Base-by-base conservation (phyloP, 2,113 vertebrate species). In the Mesoclemmys tuberculata region DNA sequence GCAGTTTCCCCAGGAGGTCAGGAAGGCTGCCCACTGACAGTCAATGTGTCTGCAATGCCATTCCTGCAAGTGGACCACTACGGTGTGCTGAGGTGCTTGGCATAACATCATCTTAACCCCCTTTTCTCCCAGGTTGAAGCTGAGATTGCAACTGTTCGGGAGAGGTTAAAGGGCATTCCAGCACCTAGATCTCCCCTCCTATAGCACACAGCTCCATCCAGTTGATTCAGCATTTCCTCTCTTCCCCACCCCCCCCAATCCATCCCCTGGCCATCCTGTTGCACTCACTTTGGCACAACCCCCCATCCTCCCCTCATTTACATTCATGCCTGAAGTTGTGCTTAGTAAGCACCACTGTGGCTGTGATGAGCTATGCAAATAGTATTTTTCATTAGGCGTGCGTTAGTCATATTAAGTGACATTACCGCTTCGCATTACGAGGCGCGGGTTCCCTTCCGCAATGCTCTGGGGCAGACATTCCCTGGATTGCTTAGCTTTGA, bases 311-410 rank as follows among this genome's bases (percentile, higher is more conserved):
- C 87, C 80, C 56, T 31, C 88, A 10, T 6, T 89, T 80, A 38
- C 64, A 93, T 93, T n/a, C 84, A 3, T 24, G 80, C 88, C 85
- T 51, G 90, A 38, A 85, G 10, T 26, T 61, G 94, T 94, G 96
- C 96, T 96, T 77, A 35, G 56, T 44, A 80, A 97, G 93, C 94
- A 84, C 80, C 92, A 16, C 11, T 0, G 7, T 49, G 3, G 0
- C 93, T 93, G 82, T 84, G 95, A 93, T 93, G 94, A 97, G 83
- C 95, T 96, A 93, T 97, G 96, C 96, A 97, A 97, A 96, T 96
- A 94, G 96, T 94, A 24, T 86, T 84, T 94, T 91, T 75, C 85
- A 78, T 61, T 90, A 94, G 92, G 86, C 41, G 6, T 93, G 94
- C 89, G 92, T 84, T 54, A 85, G 82, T 90, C 93, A 83, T 74